Conservation (phyloP, 2,797 vertebrate species). For the Zalophus californianus region DNA sequence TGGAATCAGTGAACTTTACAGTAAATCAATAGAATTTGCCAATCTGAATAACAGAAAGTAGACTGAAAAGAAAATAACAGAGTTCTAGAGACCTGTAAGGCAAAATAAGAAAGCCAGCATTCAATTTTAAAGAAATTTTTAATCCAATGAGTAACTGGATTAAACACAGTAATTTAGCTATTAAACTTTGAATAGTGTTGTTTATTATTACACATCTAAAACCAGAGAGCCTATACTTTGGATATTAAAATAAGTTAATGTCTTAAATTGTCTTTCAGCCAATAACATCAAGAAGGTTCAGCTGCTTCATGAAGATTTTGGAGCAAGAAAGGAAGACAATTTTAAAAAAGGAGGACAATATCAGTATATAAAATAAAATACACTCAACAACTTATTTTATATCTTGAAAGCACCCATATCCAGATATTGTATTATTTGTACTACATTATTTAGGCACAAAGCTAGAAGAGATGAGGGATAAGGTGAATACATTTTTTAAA, state of each 20-base stretch:
- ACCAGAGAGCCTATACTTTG: background rate
- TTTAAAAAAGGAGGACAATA: background rate
- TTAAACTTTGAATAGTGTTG: constrained; percentile 17
- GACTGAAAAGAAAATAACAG: background rate
- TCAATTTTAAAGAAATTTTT: constrained; percentile 15
- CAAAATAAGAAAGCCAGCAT: background rate
- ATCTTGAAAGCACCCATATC: background rate
- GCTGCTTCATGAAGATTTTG: background rate
- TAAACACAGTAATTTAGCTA: background rate
- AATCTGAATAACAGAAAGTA: background rate
- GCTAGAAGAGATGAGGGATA: background rate
- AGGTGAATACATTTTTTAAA: background rate
- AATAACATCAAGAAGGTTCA: constrained; percentile 6
- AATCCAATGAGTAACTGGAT: background rate
- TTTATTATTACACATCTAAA: background rate
- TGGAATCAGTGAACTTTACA: background rate
- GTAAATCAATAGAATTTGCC: background rate
- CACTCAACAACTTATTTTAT: background rate
- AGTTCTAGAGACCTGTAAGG: background rate
- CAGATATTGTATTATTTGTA: background rate
- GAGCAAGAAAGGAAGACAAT: background rate
- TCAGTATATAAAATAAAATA: constrained; percentile 46
- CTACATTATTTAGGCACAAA: constrained; percentile 19
- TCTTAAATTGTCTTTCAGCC: constrained; percentile 10
- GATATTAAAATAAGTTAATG: constrained; percentile 5